Percentiles rank a stretch among this genome's conserved stretches.
Conservation (phyloP, 2,888 invertebrate species). For the Coremacera marginata region DNA sequence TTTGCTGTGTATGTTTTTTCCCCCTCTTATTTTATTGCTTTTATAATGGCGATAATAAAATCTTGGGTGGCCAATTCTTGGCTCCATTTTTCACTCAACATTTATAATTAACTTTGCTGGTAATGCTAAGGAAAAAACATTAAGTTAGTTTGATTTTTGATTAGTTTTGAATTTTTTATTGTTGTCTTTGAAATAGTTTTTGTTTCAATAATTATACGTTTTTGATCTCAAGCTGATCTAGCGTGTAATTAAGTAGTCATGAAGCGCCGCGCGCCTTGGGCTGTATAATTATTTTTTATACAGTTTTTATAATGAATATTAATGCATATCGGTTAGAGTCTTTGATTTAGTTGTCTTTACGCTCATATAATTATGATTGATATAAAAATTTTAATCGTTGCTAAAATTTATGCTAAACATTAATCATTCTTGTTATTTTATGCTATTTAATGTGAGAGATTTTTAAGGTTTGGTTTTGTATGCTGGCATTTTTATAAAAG, state of each 20-base stretch:
- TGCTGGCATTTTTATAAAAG: too few relatives aligned
- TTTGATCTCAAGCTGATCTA: constrained; percentile 6
- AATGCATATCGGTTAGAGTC: constrained; percentile 2
- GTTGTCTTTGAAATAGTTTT: too few relatives aligned
- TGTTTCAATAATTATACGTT: neutral
- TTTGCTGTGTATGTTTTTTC: neutral
- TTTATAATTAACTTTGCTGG: constrained; percentile 17
- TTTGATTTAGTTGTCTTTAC: neutral
- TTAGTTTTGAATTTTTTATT: constrained; percentile 2
- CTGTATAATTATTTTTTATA: constrained; percentile 1
- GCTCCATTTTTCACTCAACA: neutral
- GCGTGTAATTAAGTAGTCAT: constrained; percentile 32
- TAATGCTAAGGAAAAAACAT: neutral
- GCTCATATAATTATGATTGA: constrained; percentile 1
- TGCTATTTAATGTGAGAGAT: neutral
- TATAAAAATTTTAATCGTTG: constrained; percentile 10
- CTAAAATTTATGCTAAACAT: neutral
- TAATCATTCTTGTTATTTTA: neutral
- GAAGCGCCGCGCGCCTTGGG: neutral
- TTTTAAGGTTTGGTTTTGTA: neutral
- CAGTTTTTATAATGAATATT: constrained; percentile 8
- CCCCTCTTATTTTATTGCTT: constrained; percentile 8
- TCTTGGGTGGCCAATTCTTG: constrained; percentile 18
- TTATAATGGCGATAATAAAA: neutral
- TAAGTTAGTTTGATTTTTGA: too few relatives aligned